Base-by-base conservation (phyloP, 2,888 invertebrate species). In the Aspidapion aeneum region DNA sequence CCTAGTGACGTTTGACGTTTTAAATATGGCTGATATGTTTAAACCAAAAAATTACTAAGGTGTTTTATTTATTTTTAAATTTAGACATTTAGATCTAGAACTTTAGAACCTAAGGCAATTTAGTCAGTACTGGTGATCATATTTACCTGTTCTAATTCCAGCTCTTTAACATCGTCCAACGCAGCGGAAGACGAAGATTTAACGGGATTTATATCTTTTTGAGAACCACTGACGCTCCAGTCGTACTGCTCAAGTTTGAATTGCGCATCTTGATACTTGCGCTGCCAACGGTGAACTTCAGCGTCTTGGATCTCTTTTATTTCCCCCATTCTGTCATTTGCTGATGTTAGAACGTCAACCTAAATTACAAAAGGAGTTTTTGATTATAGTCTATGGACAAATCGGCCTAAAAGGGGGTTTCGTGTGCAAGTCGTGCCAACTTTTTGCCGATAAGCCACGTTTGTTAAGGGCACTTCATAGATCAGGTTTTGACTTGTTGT, bases 251-350 rank as follows among this genome's bases (percentile, higher is more conserved):
- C 84, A 7, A 93, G 74, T 78, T 90, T 89, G 60, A 87, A 83
- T 70, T 84, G 85, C 1, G 90, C 80, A 73, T 91, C 89, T 69
- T 88, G 85, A 70, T 88, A 89, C 74, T 90, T 86, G 63, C 86
- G 85, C 74, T 90, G 88, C 82, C 88, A 89, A 73, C 88, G 82
- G 67, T 90, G 85, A 18, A 93, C 81, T 75, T 92, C 91, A 74
- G 85, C 85, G 70, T 93, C 93, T 77, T 92, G 87, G 66, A 89
- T 87, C 74, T 93, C 92, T 78, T 93, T 94, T 79, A 90, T 86
- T 74, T 94, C 93, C 1, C 87, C 81, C 75, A 93, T 84, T 65
- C 88, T 84, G 58, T 93, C 93, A 75, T 92, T 92, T 1, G 91
- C 90, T 22, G 87, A 83, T 18, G 86, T 86, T 57, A 94, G 80